Conservation (phyloP, 2,113 vertebrate species). For the Eubucco bourcierii region DNA sequence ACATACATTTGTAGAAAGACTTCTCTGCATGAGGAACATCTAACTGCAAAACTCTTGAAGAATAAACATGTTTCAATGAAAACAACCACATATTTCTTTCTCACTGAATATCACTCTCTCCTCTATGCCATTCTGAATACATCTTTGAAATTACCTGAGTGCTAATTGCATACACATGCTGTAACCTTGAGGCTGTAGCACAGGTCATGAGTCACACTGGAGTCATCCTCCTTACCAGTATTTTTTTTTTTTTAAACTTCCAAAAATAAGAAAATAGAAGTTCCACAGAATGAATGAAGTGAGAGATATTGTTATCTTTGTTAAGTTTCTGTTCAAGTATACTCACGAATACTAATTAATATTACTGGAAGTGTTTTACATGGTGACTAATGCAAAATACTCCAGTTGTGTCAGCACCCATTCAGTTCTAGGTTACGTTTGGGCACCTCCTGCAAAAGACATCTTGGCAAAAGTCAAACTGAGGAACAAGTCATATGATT, state of each 20-base stretch:
- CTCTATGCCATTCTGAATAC: background rate
- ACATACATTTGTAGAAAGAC: background rate
- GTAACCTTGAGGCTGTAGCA: background rate
- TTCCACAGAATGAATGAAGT: background rate
- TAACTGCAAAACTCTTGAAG: background rate
- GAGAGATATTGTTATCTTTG: background rate
- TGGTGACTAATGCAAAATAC: background rate
- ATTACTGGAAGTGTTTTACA: background rate
- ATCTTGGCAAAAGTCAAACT: conserved; percentile 27
- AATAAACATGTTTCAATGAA: background rate
- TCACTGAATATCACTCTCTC: background rate
- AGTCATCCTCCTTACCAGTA: background rate
- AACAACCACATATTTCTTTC: background rate
- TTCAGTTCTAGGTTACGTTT: background rate
- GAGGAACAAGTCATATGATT: background rate
- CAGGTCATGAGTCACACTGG: background rate
- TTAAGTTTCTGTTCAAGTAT: background rate
- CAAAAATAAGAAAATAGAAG: background rate
- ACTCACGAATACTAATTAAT: background rate
- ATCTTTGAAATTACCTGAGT: background rate
- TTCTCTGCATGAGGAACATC: background rate
- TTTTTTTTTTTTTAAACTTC: background rate
- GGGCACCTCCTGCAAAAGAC: conserved; percentile 36
- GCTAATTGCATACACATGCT: background rate
- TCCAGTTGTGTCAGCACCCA: conserved; percentile 34